Evolutionary conservation across 2,113 vertebrate genomes (phyloP).

Genomic region (Cheilinus undulatus): DNA sequence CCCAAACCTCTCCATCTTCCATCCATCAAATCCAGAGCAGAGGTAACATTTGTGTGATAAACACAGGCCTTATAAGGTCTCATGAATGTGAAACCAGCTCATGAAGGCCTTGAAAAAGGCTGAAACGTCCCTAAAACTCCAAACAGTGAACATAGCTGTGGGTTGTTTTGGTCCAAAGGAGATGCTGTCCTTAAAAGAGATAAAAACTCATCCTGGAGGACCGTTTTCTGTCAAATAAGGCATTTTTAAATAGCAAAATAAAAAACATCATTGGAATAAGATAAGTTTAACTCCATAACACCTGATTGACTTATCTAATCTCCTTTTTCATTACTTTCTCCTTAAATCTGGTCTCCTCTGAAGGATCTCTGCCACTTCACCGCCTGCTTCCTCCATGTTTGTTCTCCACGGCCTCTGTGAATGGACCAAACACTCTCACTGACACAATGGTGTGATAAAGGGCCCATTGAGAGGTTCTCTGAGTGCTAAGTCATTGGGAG

Average conservation of each 20-base stretch:
- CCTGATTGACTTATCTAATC: slow-evolving; percentile 22
- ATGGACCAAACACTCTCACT: slow-evolving; percentile 47
- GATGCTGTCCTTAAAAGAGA: neutral
- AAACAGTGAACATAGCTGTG: neutral
- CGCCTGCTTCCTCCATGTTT: slow-evolving; percentile 49
- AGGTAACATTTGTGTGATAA: neutral
- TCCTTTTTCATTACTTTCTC: slow-evolving; percentile 26
- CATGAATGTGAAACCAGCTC: neutral
- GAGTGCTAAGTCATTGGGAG: slow-evolving; percentile 55
- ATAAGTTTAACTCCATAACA: neutral
- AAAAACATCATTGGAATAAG: neutral
- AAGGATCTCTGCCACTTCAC: slow-evolving; percentile 30
- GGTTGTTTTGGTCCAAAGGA: neutral
- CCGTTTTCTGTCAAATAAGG: neutral
- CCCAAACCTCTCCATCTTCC: neutral
- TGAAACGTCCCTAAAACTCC: neutral
- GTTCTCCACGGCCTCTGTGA: slow-evolving; percentile 30
- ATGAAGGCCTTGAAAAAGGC: neutral
- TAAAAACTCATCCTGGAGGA: neutral
- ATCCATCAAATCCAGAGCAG: neutral
- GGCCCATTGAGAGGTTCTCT: slow-evolving; percentile 39
- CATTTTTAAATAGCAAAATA: neutral
- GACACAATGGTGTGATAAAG: slow-evolving; percentile 63
- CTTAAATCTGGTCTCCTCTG: slow-evolving; percentile 27
- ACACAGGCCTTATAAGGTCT: neutral